These are phyloP conservation scores for Drosophila macrospina DNA, from an alignment of 2,888 invertebrate species.

Conservation along the genomic window DNA sequence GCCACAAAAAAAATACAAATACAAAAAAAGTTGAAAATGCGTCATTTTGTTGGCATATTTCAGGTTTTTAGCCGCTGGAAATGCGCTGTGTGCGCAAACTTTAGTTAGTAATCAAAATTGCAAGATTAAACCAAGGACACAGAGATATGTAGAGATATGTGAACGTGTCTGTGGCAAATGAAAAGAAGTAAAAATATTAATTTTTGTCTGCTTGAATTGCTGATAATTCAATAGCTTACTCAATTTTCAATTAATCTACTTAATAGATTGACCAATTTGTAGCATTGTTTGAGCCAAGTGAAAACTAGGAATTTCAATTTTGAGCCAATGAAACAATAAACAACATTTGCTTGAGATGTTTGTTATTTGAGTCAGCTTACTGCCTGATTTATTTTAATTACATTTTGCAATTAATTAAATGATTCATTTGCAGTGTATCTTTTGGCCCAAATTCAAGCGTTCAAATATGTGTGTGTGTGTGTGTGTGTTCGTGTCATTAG, in stretches of 20 bases:
- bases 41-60: conserved; percentile 43
- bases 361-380: conserved; percentile 14
- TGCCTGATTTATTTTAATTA: conserved; percentile 57
- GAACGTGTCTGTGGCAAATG: conserved; percentile 1
- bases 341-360: background rate
- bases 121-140: conserved; percentile 30
- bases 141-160: conserved; percentile 10
- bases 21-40: conserved; percentile 31
- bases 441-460: conserved; percentile 10
- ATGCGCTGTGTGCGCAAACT: conserved; percentile 60
- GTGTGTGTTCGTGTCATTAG: conserved; percentile 22
- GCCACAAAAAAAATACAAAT: conserved; percentile 5
- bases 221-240: background rate
- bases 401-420: conserved; percentile 48
- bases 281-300: background rate
- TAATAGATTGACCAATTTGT: background rate
- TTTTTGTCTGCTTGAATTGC: background rate
- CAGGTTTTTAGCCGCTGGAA: conserved; percentile 21
- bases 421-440: conserved; percentile 47
- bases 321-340: background rate
- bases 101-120: conserved; percentile 29
- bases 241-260: background rate
- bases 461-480: conserved; percentile 12
- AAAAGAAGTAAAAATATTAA: conserved; percentile 5
- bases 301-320: conserved; percentile 2